Evolutionary conservation across 2,888 invertebrate genomes (phyloP).

Genomic region (Crioceris asparagi): DNA sequence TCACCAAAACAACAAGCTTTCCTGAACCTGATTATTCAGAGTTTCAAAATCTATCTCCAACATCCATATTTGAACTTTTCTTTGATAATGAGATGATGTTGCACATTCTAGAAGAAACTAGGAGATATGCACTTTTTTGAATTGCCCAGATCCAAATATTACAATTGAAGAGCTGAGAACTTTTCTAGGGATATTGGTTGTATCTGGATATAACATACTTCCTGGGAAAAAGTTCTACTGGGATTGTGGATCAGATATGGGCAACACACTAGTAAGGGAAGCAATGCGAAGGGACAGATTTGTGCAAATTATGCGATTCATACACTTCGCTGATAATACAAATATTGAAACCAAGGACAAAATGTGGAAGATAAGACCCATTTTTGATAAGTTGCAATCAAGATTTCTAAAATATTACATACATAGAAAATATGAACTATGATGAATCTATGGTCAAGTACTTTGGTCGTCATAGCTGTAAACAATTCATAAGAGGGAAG

Average conservation of each 20-base stretch:
- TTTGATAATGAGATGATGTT: too few relatives aligned
- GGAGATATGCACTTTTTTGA: neutral
- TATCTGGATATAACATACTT: too few relatives aligned
- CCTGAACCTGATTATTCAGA: neutral
- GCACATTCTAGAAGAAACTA: neutral
- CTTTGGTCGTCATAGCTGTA: too few relatives aligned
- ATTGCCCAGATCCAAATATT: neutral
- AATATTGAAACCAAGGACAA: neutral
- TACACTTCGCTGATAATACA: too few relatives aligned
- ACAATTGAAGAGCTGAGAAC: too few relatives aligned
- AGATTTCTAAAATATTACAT: neutral
- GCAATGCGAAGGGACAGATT: neutral
- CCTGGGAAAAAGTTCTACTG: too few relatives aligned
- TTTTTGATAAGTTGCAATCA: neutral
- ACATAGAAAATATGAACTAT: conserved; percentile 4
- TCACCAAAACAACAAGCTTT: neutral
- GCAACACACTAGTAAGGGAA: neutral
- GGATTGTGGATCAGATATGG: too few relatives aligned
- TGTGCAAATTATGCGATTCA: too few relatives aligned
- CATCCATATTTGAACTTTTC: too few relatives aligned
- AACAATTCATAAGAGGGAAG: too few relatives aligned
- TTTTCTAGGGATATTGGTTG: too few relatives aligned
- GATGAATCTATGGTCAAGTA: neutral
- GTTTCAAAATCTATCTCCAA: too few relatives aligned
- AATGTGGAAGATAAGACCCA: neutral